These are phyloP conservation scores for Ormyrus thymus DNA, from an alignment of 2,888 invertebrate genomes.

Conservation along the genomic window DNA sequence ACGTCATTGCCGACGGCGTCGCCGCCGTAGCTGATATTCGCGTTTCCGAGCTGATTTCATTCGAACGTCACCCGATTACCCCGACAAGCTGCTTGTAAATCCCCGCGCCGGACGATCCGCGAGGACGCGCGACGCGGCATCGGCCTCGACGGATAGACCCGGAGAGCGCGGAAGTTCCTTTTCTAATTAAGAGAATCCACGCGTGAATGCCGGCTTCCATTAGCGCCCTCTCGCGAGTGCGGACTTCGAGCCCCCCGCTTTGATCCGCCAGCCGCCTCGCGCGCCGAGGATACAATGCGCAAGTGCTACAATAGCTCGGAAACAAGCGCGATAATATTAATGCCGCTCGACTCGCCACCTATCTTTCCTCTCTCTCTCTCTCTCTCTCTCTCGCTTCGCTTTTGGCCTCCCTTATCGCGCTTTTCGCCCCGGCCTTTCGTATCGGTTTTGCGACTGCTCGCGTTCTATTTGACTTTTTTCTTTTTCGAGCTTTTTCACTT, in stretches of 20 bases:
- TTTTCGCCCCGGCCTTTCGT: too few species aligned
- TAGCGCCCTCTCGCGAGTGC: slow-evolving; percentile 39
- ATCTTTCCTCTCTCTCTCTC: background rate
- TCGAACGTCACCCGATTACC: too few species aligned
- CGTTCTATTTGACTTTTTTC: too few species aligned
- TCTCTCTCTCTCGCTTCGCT: too few species aligned
- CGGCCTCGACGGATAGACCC: background rate
- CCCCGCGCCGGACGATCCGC: background rate
- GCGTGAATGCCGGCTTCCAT: slow-evolving; percentile 45
- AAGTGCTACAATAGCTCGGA: slow-evolving; percentile 12
- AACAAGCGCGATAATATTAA: slow-evolving; percentile 22
- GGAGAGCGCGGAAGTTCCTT: background rate
- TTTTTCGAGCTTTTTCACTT: too few species aligned
- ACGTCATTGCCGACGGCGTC: too few species aligned
- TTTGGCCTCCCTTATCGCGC: too few species aligned
- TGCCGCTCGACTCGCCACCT: slow-evolving; percentile 17
- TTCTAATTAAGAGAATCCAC: slow-evolving; percentile 56
- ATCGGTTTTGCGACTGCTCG: too few species aligned
- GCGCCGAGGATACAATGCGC: slow-evolving; percentile 36
- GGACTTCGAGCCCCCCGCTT: slow-evolving; percentile 29
- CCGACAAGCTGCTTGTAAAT: too few species aligned
- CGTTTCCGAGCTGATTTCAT: too few species aligned
- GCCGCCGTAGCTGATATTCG: background rate
- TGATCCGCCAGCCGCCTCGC: slow-evolving; percentile 12
- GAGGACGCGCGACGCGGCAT: background rate